Conservation (phyloP, 2,888 invertebrate species). For the Phasia obesa region DNA sequence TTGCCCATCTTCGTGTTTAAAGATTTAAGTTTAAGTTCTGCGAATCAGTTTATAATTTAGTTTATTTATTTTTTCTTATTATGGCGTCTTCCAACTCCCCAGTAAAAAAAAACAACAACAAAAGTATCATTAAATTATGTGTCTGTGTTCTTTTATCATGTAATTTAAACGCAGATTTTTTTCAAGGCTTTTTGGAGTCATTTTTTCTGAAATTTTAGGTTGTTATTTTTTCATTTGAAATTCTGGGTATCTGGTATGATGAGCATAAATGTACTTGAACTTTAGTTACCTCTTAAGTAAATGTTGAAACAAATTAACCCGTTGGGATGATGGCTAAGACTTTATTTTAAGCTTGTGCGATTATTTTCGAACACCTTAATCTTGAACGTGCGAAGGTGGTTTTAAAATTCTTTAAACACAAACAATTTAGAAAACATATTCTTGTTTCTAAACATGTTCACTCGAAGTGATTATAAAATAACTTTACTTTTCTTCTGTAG, state of each 20-base stretch:
- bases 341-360: no score
- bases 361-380: no score
- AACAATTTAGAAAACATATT: no score
- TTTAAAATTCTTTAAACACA: no score
- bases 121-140: not conserved
- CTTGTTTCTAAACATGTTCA: no score
- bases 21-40: conserved; percentile 30
- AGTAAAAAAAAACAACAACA: not conserved
- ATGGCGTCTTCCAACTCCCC: not conserved
- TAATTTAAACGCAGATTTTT: conserved; percentile 23
- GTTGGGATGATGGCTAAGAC: not conserved
- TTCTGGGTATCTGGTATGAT: conserved; percentile 15
- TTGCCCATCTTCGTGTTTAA: not conserved
- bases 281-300: conserved; percentile 18
- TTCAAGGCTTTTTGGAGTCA: conserved; percentile 29
- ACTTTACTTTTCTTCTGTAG: no score
- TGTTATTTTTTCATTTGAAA: not conserved
- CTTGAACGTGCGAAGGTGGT: no score
- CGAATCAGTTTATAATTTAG: conserved; percentile 1
- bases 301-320: conserved; percentile 15
- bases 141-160: not conserved
- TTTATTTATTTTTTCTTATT: conserved; percentile 4
- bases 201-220: not conserved
- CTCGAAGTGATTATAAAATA: no score
- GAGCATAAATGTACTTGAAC: conserved; percentile 22